Base-by-base conservation (phyloP, 2,888 invertebrate genomes). In the Cremastobaeus sp. region DNA sequence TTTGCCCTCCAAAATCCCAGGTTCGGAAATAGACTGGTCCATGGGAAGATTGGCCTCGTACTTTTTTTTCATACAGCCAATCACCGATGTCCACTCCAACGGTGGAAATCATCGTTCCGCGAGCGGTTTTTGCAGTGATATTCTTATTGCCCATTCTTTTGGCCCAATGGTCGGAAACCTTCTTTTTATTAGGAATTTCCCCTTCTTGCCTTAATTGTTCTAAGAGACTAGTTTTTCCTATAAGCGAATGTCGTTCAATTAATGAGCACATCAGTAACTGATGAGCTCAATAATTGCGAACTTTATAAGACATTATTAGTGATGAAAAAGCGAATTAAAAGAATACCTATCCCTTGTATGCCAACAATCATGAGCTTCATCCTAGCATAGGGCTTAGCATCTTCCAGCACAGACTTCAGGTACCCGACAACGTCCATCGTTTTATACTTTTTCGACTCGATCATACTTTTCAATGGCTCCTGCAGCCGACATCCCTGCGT, bases 1-100 rank as follows among this genome's bases (percentile, higher is more conserved):
- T 70, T 89, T 98, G 99, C 0, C 99, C 99, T 2, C 98, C 98
- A 88, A 99, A 99, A 88, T 99, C 99, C 99, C 99, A 99, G 0
- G 99, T 99, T 55, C 98, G 89, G 88, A 97, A 97, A 18, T 95
- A 93, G 54, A 98, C 94, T 0, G 97, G 94, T 0, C 95, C 95
- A 82, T 93, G 92, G 0, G 92, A 91, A 0, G 92, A 92, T 30
- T 92, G 92, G 0, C 95, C 93, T 17, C 94, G 90, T 4, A 93
- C 90, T 84, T 95, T 93, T 84, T 95, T 95, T 86, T 97, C 97
- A 86, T 95, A 96, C 15, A 94, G 90, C 95, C 98, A 97, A 77
- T 96, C 95, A 39, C 96, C 96, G 78, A 99, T 98, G 88, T 99
- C 99, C 17, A 99, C 98, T 14, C 98, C 98, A 30, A 99, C 98